Evolutionary conservation across 2,113 vertebrate genomes (phyloP).

Genomic region (Amazona vittata): DNA sequence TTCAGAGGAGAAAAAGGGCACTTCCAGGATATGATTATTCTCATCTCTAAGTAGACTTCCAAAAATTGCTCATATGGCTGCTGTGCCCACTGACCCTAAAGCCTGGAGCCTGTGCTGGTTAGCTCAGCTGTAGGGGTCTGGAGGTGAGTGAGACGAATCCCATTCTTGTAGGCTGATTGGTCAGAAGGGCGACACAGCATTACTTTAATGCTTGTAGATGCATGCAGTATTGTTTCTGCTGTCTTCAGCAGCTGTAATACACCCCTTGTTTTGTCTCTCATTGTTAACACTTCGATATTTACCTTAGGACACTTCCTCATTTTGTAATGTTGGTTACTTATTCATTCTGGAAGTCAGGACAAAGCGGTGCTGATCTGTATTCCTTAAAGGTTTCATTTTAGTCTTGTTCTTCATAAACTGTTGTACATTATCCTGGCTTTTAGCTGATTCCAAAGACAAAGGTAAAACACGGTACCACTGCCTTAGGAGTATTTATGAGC

Average conservation of each 20-base stretch:
- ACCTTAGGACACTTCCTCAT: background rate
- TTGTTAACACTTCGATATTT: background rate
- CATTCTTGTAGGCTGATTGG: background rate
- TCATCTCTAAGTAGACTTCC: background rate
- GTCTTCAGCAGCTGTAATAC: background rate
- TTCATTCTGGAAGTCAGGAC: background rate
- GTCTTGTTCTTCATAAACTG: background rate
- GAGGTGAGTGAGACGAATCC: background rate
- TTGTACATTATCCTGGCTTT: background rate
- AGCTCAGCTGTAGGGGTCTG: background rate
- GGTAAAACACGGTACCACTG: background rate
- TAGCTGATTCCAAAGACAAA: background rate
- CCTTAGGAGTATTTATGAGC: background rate
- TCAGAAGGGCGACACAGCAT: background rate
- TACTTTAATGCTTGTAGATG: background rate
- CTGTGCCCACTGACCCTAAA: background rate
- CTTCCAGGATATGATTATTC: background rate
- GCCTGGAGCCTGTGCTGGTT: background rate
- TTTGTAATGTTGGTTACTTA: background rate
- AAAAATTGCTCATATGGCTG: background rate
- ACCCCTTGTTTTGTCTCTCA: background rate
- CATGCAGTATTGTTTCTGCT: background rate
- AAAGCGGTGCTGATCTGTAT: background rate
- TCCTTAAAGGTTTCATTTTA: background rate
- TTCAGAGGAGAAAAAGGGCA: background rate